These are phyloP conservation scores for Actinemys pallida DNA, from an alignment of 2,113 vertebrate species.

Conservation along the genomic window DNA sequence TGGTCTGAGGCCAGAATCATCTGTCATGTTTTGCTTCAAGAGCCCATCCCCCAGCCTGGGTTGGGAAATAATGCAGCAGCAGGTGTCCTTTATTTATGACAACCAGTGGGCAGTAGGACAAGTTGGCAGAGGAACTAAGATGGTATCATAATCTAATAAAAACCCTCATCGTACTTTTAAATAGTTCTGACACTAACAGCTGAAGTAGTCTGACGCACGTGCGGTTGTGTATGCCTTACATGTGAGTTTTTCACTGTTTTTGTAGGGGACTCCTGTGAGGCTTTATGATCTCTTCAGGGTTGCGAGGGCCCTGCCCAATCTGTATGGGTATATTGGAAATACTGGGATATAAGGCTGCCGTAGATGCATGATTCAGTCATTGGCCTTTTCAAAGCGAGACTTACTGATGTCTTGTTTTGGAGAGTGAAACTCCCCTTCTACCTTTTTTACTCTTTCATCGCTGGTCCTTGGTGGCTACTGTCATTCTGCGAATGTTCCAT, in stretches of 20 bases:
- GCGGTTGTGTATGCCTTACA: background rate
- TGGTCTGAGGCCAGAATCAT: conserved; percentile 36
- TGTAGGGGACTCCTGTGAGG: background rate
- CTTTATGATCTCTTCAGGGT: background rate
- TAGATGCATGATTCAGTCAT: background rate
- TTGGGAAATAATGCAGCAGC: background rate
- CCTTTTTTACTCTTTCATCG: background rate
- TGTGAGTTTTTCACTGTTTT: conserved; percentile 21
- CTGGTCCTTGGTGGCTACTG: background rate
- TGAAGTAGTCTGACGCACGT: background rate
- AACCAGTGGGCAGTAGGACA: conserved; percentile 25
- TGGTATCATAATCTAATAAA: conserved; percentile 33
- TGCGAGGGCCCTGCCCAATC: background rate
- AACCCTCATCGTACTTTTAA: background rate
- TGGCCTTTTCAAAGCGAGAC: background rate
- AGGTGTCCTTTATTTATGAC: conserved; percentile 15
- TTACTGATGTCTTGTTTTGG: background rate
- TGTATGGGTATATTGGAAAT: background rate
- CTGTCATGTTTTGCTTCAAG: conserved; percentile 43
- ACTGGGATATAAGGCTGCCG: fast-evolving
- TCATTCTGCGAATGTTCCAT: conserved; percentile 8
- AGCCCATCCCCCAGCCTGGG: background rate
- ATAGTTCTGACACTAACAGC: background rate
- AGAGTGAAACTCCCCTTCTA: background rate
- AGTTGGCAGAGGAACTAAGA: conserved; percentile 29